Evolutionary conservation across 2,888 invertebrate genomes (phyloP), one percentile per base, ranked within the genome.

Genomic region (Chydorus sphaericus): DNA sequence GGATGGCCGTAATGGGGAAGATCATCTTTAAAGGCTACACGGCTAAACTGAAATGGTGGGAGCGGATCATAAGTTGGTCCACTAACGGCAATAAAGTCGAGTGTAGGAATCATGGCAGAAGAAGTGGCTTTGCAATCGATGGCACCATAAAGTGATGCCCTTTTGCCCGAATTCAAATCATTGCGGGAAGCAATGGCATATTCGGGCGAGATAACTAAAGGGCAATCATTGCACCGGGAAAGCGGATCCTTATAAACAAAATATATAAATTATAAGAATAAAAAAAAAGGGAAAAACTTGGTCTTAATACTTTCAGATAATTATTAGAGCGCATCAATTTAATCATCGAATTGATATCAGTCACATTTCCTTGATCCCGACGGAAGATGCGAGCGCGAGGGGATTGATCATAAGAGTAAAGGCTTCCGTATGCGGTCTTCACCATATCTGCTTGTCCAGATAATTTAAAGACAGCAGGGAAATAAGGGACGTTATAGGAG

Each of bases 11-110:
- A 67, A 64, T 86, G 88, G 1, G 79, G 74, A 20, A 75, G 71
- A 3, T 72, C 73, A 5, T 64, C 65, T 68, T 84, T 84, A 63
- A 82, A 83, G 59, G 74, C 80, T 59, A 79, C 78, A 52, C 75
- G 77, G 54, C 82, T 80, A 88, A 88, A 89, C 64, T 79, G 77
- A 69, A 88, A 89, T 0, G 84, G 78, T 55, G 82, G 82, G 48
- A 80, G 70, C 16, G 70, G 68, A 54, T 81, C 73, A 68, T 76
- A 73, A 0, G 82, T 75, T 8, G 77, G 77, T 71, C 76, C 74
- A 58, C 69, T 68, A 30, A 78, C 72, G 4, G 80, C 75, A 1
- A 79, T 64, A 69, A 83, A 80, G 62, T 73, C 70, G 63, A 74
- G 69, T 11, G 62, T 58, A 52, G 48, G 54, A 4, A 66, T 65